These are phyloP conservation scores for Glossophaga mutica DNA, from an alignment of 2,797 vertebrate genomes.

Conservation along the genomic window DNA sequence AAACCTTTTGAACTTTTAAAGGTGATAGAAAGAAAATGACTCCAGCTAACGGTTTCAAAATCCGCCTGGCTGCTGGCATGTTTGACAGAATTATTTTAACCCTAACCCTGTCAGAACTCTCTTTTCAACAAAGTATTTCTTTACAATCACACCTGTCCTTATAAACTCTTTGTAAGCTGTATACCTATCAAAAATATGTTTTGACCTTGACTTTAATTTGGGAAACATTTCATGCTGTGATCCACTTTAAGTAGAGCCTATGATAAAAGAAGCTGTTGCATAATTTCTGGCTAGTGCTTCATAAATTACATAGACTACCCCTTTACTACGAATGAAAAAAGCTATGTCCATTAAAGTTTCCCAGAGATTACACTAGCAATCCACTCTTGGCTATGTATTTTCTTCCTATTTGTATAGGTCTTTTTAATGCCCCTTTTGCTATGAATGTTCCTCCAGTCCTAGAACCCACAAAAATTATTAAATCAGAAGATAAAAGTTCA, in stretches of 20 bases:
- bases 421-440: not conserved
- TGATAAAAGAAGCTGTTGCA: slow-evolving; percentile 64
- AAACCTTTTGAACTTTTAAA: slow-evolving; percentile 51
- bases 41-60: not conserved
- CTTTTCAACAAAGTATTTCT: slow-evolving; percentile 14
- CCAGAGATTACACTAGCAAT: slow-evolving; percentile 68
- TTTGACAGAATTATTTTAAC: slow-evolving; percentile 15
- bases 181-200: slow-evolving; percentile 38
- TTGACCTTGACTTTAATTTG: slow-evolving; percentile 53
- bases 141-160: not conserved
- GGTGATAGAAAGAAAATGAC: slow-evolving; percentile 29
- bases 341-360: slow-evolving; percentile 54
- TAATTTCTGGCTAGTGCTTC: slow-evolving; percentile 69
- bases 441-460: not conserved
- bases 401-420: not conserved
- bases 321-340: slow-evolving; percentile 64
- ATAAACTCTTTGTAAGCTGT: slow-evolving; percentile 11
- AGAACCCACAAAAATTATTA: not conserved
- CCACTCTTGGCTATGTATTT: slow-evolving; percentile 44
- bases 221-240: slow-evolving; percentile 62
- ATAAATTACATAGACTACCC: slow-evolving; percentile 74
- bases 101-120: not conserved
- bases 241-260: slow-evolving; percentile 62
- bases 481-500: not conserved
- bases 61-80: not conserved